Evolutionary conservation across 1,140 invertebrate genomes (phyloP).

Genomic region (Patella vulgata): DNA sequence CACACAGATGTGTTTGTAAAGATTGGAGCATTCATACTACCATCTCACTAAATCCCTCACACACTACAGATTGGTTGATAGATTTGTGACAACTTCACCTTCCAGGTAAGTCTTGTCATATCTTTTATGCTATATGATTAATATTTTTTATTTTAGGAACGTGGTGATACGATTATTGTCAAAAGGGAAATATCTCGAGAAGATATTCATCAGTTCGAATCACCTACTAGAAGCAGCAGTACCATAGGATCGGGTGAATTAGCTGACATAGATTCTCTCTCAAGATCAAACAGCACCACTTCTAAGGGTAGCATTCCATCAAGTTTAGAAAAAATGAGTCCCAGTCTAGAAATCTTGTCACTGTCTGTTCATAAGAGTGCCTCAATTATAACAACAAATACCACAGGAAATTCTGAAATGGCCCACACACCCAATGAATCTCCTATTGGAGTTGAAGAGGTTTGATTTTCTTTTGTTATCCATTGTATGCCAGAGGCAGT

Average conservation of each 20-base stretch:
- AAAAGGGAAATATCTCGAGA: slow-evolving; percentile 2
- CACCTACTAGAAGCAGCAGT: slow-evolving; percentile 43
- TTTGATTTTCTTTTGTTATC: too few relatives aligned
- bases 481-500: too few relatives aligned
- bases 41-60: too few relatives aligned
- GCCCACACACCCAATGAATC: slow-evolving; percentile 1
- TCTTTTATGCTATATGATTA: too few relatives aligned
- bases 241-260: slow-evolving; percentile 53
- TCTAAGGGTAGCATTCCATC: slow-evolving; percentile 4
- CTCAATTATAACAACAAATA: neutral
- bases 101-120: too few relatives aligned
- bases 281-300: slow-evolving; percentile 31
- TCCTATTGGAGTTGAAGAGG: neutral
- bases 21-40: too few relatives aligned
- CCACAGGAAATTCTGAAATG: slow-evolving; percentile 1
- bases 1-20: too few relatives aligned
- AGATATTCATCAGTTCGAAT: slow-evolving; percentile 16
- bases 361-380: neutral
- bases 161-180: slow-evolving; percentile 13
- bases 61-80: too few relatives aligned
- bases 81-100: too few relatives aligned
- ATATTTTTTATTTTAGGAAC: slow-evolving; percentile 10
- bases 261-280: slow-evolving; percentile 45
- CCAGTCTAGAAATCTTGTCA: neutral
- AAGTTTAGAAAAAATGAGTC: slow-evolving; percentile 17